These are phyloP conservation scores for Nudaria mundana DNA, from an alignment of 2,888 invertebrate species.

Conservation along the genomic window DNA sequence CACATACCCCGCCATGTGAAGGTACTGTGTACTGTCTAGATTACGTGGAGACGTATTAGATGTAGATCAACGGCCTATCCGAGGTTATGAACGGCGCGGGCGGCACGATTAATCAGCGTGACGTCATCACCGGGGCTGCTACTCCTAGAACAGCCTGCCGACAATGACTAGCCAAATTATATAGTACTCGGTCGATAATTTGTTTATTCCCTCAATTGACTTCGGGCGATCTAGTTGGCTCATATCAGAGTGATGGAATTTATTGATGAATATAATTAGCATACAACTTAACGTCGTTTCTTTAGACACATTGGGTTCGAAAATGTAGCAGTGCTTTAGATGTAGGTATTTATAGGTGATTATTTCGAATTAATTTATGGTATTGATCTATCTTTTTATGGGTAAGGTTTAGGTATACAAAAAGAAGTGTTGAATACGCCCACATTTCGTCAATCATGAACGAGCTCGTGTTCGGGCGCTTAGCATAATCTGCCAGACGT, in stretches of 20 bases:
- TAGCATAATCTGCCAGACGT: too few relatives aligned
- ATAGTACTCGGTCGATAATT: conserved; percentile 2
- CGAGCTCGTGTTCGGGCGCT: too few relatives aligned
- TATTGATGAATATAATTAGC: conserved; percentile 4
- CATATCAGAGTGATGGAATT: conserved; percentile 1
- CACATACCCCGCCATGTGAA: conserved; percentile 30
- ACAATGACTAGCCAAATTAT: conserved; percentile 5
- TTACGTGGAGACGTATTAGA: conserved; percentile 44
- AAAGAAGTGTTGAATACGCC: too few relatives aligned
- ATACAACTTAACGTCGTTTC: background rate
- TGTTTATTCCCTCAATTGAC: conserved; percentile 5
- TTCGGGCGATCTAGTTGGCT: conserved; percentile 5
- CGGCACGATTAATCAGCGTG: conserved; percentile 36
- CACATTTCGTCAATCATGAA: too few relatives aligned
- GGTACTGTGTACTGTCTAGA: conserved; percentile 31
- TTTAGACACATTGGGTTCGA: background rate
- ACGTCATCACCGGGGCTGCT: conserved; percentile 26
- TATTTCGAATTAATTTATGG: too few relatives aligned
- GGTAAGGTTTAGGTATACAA: too few relatives aligned
- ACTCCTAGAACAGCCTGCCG: conserved; percentile 14
- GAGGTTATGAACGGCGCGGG: conserved; percentile 45
- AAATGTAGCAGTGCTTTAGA: background rate
- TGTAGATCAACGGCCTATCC: conserved; percentile 49
- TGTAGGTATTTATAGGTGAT: background rate
- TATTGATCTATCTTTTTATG: too few relatives aligned